phyloP scores from a whole-genome alignment of 2,888 invertebrate species.

The Myathropa florea region DNA sequence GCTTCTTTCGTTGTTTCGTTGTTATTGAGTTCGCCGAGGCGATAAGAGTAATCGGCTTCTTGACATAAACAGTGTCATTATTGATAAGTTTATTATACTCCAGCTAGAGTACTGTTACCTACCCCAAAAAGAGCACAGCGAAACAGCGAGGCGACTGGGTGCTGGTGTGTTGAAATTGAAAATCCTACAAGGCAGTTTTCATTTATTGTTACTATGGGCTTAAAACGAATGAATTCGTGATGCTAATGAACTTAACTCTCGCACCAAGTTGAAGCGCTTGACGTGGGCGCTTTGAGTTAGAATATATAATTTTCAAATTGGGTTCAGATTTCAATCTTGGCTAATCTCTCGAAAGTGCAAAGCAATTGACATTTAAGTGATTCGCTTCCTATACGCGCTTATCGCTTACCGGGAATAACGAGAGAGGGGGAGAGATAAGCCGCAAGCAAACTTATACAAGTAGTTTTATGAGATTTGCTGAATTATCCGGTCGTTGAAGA shows the following conservation, averaged over 20 bases:
- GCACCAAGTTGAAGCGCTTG: not conserved
- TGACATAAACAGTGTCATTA: constrained; percentile 37
- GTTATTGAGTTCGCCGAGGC: constrained; percentile 51
- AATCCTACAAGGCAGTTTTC: not conserved
- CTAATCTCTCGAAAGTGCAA: constrained; percentile 35
- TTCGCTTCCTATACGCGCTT: constrained; percentile 20
- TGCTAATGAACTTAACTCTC: constrained; percentile 18
- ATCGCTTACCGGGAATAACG: not conserved
- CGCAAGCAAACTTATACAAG: not conserved
- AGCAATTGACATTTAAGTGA: constrained; percentile 35
- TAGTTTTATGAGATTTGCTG: not conserved
- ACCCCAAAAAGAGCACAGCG: constrained; percentile 44
- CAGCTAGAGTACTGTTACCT: constrained; percentile 22
- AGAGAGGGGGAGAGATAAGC: not conserved
- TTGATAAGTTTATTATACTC: constrained; percentile 40
- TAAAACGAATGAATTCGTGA: not conserved
- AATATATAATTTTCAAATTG: not conserved
- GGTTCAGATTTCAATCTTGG: not conserved
- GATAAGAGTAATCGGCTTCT: constrained; percentile 58
- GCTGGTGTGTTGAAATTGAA: not conserved
- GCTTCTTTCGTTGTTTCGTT: not conserved
- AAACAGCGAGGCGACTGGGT: not conserved
- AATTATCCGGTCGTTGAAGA: not conserved
- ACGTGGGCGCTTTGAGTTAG: not conserved
- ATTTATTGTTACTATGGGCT: constrained; percentile 5